Conservation (phyloP, 2,113 vertebrate genomes). For the Scatophagus argus region DNA sequence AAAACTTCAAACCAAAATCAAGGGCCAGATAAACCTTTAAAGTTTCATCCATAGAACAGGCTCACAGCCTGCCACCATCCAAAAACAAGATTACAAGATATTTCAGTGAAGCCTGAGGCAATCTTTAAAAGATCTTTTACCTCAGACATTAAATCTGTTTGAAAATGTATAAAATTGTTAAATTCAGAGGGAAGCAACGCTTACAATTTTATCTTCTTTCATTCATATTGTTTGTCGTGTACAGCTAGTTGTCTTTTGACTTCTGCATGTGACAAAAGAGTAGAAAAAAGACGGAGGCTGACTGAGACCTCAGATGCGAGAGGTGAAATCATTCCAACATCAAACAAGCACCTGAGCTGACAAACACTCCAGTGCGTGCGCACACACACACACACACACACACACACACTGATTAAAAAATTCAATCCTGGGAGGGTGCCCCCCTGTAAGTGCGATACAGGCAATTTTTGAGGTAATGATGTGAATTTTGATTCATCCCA, state of each 20-base stretch:
- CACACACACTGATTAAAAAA: conserved; percentile 24
- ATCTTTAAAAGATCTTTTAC: background rate
- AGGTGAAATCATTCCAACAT: conserved; percentile 33
- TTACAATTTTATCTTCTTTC: background rate
- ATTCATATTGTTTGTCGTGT: background rate
- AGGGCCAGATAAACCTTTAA: no score
- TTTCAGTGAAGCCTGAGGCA: background rate
- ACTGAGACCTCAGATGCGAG: conserved; percentile 37
- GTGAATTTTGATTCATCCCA: conserved; percentile 51
- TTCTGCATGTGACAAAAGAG: background rate
- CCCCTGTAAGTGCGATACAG: conserved; percentile 3
- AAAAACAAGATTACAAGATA: no score
- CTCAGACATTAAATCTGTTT: background rate
- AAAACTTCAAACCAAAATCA: background rate
- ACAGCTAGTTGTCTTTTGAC: background rate
- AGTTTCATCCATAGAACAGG: no score
- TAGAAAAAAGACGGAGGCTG: background rate
- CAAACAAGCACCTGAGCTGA: conserved; percentile 25
- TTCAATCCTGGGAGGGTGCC: conserved; percentile 1
- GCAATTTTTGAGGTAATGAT: conserved; percentile 48
- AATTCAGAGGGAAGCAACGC: background rate
- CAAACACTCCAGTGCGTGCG: background rate
- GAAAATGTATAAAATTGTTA: background rate
- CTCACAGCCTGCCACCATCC: no score
- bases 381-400: background rate